phyloP scores from a whole-genome alignment of 2,797 vertebrate genomes.

The Alca torda region DNA sequence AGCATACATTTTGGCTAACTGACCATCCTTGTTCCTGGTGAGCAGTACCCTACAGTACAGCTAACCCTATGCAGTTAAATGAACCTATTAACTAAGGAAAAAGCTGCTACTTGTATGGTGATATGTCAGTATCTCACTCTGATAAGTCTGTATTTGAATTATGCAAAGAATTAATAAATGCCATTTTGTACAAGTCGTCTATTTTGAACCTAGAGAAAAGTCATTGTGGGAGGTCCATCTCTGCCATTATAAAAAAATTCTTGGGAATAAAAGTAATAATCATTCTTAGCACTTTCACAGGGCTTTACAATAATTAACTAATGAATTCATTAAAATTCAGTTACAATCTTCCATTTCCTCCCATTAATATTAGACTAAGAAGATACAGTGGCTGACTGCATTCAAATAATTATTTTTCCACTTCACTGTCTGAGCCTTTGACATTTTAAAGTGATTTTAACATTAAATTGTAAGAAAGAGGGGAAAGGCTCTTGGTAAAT shows the following conservation, averaged over 20 bases:
- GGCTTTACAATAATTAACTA: conserved; percentile 38
- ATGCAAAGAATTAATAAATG: neutral
- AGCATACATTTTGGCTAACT: neutral
- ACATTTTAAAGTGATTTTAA: conserved; percentile 30
- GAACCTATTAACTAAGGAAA: neutral
- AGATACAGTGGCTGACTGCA: neutral
- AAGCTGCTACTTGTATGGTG: neutral
- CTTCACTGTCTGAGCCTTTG: neutral
- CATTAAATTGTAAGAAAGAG: neutral
- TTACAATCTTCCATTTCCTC: conserved; percentile 6
- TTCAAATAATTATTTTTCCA: conserved; percentile 44
- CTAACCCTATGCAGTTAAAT: neutral
- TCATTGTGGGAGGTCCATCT: neutral
- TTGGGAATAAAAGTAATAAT: conserved; percentile 25
- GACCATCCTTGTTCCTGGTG: neutral
- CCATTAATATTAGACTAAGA: conserved; percentile 16
- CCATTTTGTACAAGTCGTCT: neutral
- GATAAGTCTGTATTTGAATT: neutral
- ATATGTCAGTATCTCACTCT: neutral
- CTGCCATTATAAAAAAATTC: neutral
- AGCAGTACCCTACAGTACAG: neutral
- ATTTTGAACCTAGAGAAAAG: neutral
- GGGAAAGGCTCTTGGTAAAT: neutral
- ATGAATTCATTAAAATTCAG: conserved; percentile 50
- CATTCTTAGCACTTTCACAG: neutral